Evolutionary conservation across 2,888 invertebrate genomes (phyloP).

Genomic region (Leptothorax acervorum): DNA sequence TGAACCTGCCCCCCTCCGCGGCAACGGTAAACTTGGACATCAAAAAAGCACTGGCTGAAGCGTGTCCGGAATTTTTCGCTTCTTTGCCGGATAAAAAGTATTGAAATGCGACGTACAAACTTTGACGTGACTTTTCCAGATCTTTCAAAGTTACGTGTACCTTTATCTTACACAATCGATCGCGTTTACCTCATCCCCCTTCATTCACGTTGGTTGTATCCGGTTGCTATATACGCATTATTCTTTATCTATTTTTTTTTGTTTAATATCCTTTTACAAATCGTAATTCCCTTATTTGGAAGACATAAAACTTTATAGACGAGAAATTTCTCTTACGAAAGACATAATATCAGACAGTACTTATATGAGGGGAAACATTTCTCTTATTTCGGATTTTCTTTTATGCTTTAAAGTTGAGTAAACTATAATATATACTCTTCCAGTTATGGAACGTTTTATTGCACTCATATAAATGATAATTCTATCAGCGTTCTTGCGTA

Average conservation of each 20-base stretch:
- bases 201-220: background rate
- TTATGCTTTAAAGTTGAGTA: conserved; percentile 12
- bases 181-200: background rate
- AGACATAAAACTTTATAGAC: conserved; percentile 39
- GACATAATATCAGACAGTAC: conserved; percentile 6
- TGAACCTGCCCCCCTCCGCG: conserved; percentile 58
- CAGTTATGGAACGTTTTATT: background rate
- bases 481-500: background rate
- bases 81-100: conserved; percentile 51
- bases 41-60: conserved; percentile 50
- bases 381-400: conserved; percentile 17
- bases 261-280: conserved; percentile 31
- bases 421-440: conserved; percentile 15
- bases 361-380: conserved; percentile 4
- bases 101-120: conserved; percentile 56
- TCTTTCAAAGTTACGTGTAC: conserved; percentile 41
- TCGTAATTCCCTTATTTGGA: conserved; percentile 21
- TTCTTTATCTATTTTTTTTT: background rate
- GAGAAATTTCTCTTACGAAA: conserved; percentile 23
- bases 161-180: conserved; percentile 53
- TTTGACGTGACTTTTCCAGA: conserved; percentile 45
- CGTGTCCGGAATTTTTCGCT: conserved; percentile 50
- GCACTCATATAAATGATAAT: conserved; percentile 16
- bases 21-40: conserved; percentile 45
- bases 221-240: background rate